Base-by-base conservation (phyloP, 1,140 invertebrate species). In the Drosophila elegans region DNA sequence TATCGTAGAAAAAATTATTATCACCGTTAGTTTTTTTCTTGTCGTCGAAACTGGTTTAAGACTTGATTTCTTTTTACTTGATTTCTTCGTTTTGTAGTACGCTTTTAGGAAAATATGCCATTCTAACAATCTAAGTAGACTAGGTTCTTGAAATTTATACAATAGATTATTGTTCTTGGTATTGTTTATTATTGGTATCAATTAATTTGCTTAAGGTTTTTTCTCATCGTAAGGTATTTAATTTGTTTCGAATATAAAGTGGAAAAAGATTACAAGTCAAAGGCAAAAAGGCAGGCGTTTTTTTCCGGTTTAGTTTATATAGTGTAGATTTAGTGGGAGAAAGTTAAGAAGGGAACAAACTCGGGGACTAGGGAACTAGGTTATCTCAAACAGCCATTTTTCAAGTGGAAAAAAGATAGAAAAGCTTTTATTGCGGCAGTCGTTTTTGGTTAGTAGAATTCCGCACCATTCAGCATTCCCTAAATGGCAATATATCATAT, bases 91-190 rank as follows among this genome's bases (percentile, higher is more conserved):
- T 72, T 78, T 55, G 38, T 79, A 85, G 79, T 88, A 88, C 67
- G 83, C 66, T 62, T 77, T 54, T 88, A 88, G 84, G 84, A 88
- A 88, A 88, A 88, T 88, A 88, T 71, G 84, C 84, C 84, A 64
- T 88, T 86, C 76, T 86, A 86, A 83, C 67, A 74, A 49, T 71
- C 79, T 86, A 86, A 88, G 75, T 83, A 89, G 84, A 89, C 84
- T 89, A 88, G 84, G 57, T 75, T 74, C 45, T 75, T 71, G 73
- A 83, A 84, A 83, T 78, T 84, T 89, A 64, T 89, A 88, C 84
- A 88, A 89, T 88, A 88, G 84, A 88, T 88, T 88, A 88, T 88
- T 88, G 84, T 88, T 88, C 84, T 88, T 80, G 61, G 83, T 88
- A 86, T 89, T 89, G 72, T 89, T 75, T 84, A 44, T 69, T 89